Percentiles rank a stretch among this genome's conserved stretches.
These are phyloP conservation scores for Buteo buteo DNA, from an alignment of 2,113 vertebrate species.

Conservation along the genomic window DNA sequence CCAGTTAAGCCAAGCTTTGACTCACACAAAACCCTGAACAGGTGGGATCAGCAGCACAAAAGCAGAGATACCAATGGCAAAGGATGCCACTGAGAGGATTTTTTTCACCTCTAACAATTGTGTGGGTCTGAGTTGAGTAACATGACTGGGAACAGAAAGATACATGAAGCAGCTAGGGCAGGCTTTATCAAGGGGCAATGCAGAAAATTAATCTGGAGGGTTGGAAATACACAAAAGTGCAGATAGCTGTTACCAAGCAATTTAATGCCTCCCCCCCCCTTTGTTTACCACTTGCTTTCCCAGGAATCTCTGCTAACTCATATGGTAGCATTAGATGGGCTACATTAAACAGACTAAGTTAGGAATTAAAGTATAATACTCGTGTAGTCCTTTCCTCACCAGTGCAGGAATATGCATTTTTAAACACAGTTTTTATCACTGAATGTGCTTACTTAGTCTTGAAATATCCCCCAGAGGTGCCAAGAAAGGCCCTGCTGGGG, in stretches of 20 bases:
- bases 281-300: not conserved
- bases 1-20: not conserved
- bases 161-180: not conserved
- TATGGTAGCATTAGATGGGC: rapidly evolving
- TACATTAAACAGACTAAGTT: too few relatives aligned
- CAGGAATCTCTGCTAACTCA: not conserved
- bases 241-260: too few relatives aligned
- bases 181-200: not conserved
- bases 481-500: not conserved
- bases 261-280: rapidly evolving
- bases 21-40: not conserved
- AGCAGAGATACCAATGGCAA: not conserved
- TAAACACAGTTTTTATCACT: not conserved
- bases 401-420: not conserved
- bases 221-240: not conserved
- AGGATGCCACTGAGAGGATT: not conserved
- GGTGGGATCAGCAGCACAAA: not conserved
- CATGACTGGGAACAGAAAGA: not conserved
- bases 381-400: not conserved
- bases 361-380: not conserved
- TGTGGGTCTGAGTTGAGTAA: not conserved
- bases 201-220: not conserved
- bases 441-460: not conserved
- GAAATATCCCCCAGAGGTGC: not conserved
- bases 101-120: not conserved